These are phyloP conservation scores for Actias luna DNA, from an alignment of 2,888 invertebrate genomes.

Conservation along the genomic window DNA sequence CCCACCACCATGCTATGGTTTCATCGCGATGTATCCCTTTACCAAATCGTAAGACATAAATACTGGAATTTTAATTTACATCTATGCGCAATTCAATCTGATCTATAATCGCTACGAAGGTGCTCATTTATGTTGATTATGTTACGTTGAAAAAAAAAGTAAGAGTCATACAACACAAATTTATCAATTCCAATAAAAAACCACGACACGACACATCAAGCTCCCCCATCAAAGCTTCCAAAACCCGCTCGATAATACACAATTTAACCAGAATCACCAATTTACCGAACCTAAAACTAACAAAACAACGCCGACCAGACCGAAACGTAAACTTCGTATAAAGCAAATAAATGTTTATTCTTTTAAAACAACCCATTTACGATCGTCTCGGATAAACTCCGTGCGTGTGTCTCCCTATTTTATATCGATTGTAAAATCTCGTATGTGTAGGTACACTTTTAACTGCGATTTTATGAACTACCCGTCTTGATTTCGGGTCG, in stretches of 20 bases:
- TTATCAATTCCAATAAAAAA: too few relatives aligned
- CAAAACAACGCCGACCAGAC: slow-evolving; percentile 3
- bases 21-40: too few relatives aligned
- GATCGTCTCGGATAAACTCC: slow-evolving; percentile 20
- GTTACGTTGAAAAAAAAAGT: too few relatives aligned
- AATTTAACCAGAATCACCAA: not conserved
- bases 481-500: slow-evolving; percentile 55
- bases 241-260: not conserved
- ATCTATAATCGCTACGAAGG: too few relatives aligned
- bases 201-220: too few relatives aligned
- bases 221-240: too few relatives aligned
- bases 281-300: not conserved
- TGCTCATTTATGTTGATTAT: too few relatives aligned
- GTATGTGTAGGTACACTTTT: slow-evolving; percentile 32
- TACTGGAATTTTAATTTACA: too few relatives aligned
- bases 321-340: slow-evolving; percentile 13
- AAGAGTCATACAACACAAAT: too few relatives aligned
- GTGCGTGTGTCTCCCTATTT: slow-evolving; percentile 18
- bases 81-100: too few relatives aligned
- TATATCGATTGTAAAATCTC: slow-evolving; percentile 25
- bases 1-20: too few relatives aligned
- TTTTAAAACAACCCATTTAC: slow-evolving; percentile 22
- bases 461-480: slow-evolving; percentile 65
- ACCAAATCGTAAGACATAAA: too few relatives aligned
- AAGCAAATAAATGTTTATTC: slow-evolving; percentile 21